Conservation (phyloP, 35 echinoderm and acorn worm genomes). For the Anneissia japonica region DNA sequence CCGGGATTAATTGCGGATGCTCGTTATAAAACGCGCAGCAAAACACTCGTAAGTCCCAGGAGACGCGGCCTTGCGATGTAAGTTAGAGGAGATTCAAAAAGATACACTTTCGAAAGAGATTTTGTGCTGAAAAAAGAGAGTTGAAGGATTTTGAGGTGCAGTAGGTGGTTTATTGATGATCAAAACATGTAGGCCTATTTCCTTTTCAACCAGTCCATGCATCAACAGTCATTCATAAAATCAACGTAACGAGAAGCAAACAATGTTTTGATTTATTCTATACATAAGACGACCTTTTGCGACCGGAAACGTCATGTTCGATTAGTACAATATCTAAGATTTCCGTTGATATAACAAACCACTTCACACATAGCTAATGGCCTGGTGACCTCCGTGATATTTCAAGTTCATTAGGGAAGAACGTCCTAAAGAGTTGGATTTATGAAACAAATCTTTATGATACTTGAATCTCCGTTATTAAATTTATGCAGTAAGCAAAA, state of each 20-base stretch:
- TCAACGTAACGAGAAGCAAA: neutral
- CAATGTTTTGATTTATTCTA: neutral
- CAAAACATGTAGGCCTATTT: too few relatives aligned
- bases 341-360: neutral
- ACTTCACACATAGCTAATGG: neutral
- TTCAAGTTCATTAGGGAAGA: neutral
- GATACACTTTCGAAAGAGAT: too few relatives aligned
- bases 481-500: neutral
- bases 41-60: too few relatives aligned
- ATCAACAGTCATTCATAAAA: neutral
- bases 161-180: too few relatives aligned
- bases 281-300: neutral
- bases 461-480: neutral
- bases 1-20: too few relatives aligned
- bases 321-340: neutral
- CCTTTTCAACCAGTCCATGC: too few relatives aligned
- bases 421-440: neutral
- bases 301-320: neutral
- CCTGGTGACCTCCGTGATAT: neutral
- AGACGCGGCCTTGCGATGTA: too few relatives aligned
- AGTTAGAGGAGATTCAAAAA: too few relatives aligned
- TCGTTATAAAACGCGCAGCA: too few relatives aligned
- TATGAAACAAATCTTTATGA: neutral
- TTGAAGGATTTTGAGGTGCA: too few relatives aligned
- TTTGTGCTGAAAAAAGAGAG: too few relatives aligned